phyloP scores from a whole-genome alignment of 2,797 vertebrate species.

The Premnoplex brunnescens region DNA sequence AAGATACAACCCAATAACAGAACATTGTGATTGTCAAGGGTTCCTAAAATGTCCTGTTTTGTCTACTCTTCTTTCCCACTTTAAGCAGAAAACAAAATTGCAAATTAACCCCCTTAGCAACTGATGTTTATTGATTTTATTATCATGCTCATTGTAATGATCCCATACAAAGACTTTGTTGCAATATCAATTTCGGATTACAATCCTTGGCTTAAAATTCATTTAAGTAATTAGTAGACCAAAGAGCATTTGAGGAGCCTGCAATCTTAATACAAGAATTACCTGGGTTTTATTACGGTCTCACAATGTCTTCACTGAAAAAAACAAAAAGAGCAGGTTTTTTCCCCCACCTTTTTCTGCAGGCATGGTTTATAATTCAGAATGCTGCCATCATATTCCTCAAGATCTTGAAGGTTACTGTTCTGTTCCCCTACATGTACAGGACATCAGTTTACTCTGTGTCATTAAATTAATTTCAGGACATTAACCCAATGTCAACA shows the following conservation, averaged over 20 bases:
- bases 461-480: background rate
- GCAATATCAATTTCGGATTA: background rate
- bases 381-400: background rate
- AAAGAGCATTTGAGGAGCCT: background rate
- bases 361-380: background rate
- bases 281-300: background rate
- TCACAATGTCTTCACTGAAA: background rate
- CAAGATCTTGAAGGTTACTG: background rate
- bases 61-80: background rate
- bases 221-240: slow-evolving; percentile 1
- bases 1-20: background rate
- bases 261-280: background rate
- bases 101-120: background rate
- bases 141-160: background rate
- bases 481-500: background rate
- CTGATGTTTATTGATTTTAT: background rate
- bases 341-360: background rate
- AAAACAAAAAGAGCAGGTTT: fast-evolving
- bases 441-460: background rate
- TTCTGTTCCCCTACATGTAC: background rate
- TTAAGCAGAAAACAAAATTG: background rate
- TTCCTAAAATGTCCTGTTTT: background rate
- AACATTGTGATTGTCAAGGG: background rate
- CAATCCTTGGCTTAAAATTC: background rate
- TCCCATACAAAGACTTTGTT: background rate